These are phyloP conservation scores for Nephrocerus scutellatus DNA, from an alignment of 2,888 invertebrate genomes.

Conservation along the genomic window DNA sequence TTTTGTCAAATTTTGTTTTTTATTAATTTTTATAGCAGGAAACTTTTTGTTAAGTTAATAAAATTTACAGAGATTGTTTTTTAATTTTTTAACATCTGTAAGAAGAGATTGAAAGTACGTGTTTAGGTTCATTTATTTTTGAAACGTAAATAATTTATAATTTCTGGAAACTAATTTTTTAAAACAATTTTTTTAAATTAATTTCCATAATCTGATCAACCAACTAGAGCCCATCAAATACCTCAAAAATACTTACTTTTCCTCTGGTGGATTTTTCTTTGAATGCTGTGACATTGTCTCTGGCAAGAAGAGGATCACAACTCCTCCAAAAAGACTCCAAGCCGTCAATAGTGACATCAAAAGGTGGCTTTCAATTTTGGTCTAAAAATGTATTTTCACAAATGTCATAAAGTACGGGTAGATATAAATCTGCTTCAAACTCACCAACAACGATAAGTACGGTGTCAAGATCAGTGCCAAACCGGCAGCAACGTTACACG, in stretches of 20 bases:
- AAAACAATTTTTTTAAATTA: conserved; percentile 6
- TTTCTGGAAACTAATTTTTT: no score
- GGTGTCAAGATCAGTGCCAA: conserved; percentile 67
- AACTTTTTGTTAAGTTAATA: no score
- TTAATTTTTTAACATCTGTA: neutral
- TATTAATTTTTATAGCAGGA: conserved; percentile 6
- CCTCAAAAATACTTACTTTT: conserved; percentile 26
- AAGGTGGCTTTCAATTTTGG: conserved; percentile 57
- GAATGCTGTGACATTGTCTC: conserved; percentile 55
- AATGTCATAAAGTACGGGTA: no score
- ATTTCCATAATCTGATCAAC: neutral
- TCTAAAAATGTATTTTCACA: conserved; percentile 54
- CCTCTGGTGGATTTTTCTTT: conserved; percentile 28
- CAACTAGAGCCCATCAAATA: neutral
- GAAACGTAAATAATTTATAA: neutral
- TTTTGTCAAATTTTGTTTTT: conserved; percentile 11
- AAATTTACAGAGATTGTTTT: no score
- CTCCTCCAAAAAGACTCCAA: conserved; percentile 63
- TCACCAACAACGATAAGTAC: conserved; percentile 69
- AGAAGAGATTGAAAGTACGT: neutral
- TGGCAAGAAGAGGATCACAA: conserved; percentile 65
- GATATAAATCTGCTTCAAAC: no score
- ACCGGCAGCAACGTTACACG: conserved; percentile 69
- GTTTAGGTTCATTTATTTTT: no score
- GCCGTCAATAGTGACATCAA: conserved; percentile 66